phyloP scores from a whole-genome alignment of 2,888 invertebrate species.

The Agriopis leucophaearia region DNA sequence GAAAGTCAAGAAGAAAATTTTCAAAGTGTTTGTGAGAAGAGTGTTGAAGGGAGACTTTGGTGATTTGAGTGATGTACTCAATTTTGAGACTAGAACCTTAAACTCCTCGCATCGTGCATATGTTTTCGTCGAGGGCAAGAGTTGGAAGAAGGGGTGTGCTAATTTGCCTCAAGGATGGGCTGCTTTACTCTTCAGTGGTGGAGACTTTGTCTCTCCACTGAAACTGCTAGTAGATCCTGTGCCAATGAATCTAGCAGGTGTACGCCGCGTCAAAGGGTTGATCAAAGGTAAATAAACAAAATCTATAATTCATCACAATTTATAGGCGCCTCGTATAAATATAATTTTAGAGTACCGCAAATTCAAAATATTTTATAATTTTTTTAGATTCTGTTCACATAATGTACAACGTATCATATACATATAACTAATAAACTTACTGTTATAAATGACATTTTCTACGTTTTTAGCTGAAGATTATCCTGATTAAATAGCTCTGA shows the following conservation, averaged over 20 bases:
- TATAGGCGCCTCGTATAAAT: too few relatives aligned
- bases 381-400: too few relatives aligned
- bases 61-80: conserved; percentile 77
- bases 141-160: conserved; percentile 61
- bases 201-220: conserved; percentile 66
- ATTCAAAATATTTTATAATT: too few relatives aligned
- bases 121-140: conserved; percentile 71
- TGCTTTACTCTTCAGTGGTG: conserved; percentile 71
- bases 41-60: conserved; percentile 80
- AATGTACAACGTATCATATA: too few relatives aligned
- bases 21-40: conserved; percentile 80
- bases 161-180: conserved; percentile 65
- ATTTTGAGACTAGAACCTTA: conserved; percentile 75
- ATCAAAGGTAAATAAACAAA: conserved; percentile 76
- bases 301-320: background rate
- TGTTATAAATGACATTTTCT: too few relatives aligned
- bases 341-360: background rate
- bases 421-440: too few relatives aligned
- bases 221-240: conserved; percentile 78
- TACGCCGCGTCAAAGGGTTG: conserved; percentile 75
- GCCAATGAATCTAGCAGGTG: conserved; percentile 73
- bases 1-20: conserved; percentile 69
- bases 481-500: too few relatives aligned
- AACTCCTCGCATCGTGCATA: conserved; percentile 78
- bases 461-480: too few relatives aligned